These are phyloP conservation scores for Mactra quadrangularis DNA, from an alignment of 1,140 invertebrate species.

Conservation along the genomic window DNA sequence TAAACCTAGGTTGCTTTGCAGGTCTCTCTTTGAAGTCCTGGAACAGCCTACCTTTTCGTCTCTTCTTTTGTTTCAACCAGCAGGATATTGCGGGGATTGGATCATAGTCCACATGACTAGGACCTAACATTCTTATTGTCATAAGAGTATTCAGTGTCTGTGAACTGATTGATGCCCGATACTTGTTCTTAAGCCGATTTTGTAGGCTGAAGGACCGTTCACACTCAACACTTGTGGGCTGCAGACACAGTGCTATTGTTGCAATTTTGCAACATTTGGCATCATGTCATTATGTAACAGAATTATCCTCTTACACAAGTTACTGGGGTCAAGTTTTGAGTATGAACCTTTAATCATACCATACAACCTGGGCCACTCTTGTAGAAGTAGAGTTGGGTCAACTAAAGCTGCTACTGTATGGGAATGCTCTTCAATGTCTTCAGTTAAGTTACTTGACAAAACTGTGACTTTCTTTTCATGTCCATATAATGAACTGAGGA, in stretches of 20 bases:
- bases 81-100: not conserved
- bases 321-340: not conserved
- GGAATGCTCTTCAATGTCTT: not conserved
- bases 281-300: not conserved
- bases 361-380: conserved; percentile 6
- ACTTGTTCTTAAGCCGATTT: conserved; percentile 32
- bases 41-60: conserved; percentile 11
- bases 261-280: conserved; percentile 24
- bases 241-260: conserved; percentile 25
- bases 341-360: not conserved
- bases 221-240: conserved; percentile 41
- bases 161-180: not conserved
- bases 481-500: not conserved
- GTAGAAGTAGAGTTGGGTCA: not conserved
- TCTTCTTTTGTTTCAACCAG: conserved; percentile 9
- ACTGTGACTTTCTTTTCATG: conserved; percentile 13
- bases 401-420: not conserved
- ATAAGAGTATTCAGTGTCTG: conserved; percentile 6
- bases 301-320: conserved; percentile 28
- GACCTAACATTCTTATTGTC: conserved; percentile 29
- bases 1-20: not conserved
- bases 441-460: conserved; percentile 6
- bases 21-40: not conserved
- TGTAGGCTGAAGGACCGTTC: conserved; percentile 19
- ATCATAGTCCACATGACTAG: not conserved